Conservation (phyloP, 2,888 invertebrate genomes). For the Macroteleia sp. region DNA sequence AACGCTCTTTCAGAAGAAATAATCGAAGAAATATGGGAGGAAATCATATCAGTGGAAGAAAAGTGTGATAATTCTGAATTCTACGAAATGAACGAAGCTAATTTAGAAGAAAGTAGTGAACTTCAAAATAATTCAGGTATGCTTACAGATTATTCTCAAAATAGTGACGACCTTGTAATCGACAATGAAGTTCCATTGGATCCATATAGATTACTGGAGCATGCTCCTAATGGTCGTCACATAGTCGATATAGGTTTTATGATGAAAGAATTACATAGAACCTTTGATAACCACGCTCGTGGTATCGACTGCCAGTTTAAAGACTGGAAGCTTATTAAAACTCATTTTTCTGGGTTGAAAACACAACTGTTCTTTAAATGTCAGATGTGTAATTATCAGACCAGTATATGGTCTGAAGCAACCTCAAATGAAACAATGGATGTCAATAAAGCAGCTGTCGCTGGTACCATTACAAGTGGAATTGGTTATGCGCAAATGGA, state of each 20-base stretch:
- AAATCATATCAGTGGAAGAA: too few relatives aligned
- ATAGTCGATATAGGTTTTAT: slow-evolving; percentile 3
- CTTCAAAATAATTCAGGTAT: too few relatives aligned
- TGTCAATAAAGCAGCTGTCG: not conserved
- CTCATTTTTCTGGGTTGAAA: not conserved
- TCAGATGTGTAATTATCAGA: not conserved
- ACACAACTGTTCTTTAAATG: slow-evolving; percentile 11
- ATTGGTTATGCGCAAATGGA: slow-evolving; percentile 36
- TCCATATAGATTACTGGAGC: not conserved
- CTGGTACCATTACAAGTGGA: not conserved
- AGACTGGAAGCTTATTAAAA: slow-evolving; percentile 12
- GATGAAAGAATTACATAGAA: slow-evolving; percentile 5
- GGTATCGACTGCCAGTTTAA: not conserved
- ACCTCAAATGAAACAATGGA: not conserved
- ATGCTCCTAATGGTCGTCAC: not conserved
- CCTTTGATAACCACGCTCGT: not conserved
- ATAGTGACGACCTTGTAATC: not conserved
- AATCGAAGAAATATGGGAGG: too few relatives aligned
- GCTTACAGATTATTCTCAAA: too few relatives aligned
- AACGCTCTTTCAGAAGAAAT: too few relatives aligned
- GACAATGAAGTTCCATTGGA: not conserved
- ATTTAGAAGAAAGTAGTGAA: too few relatives aligned
- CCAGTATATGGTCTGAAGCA: not conserved
- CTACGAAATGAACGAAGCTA: too few relatives aligned
- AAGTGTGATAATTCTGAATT: too few relatives aligned